Evolutionary conservation across 2,113 vertebrate species (phyloP).

Genomic region (Psettodes erumei): DNA sequence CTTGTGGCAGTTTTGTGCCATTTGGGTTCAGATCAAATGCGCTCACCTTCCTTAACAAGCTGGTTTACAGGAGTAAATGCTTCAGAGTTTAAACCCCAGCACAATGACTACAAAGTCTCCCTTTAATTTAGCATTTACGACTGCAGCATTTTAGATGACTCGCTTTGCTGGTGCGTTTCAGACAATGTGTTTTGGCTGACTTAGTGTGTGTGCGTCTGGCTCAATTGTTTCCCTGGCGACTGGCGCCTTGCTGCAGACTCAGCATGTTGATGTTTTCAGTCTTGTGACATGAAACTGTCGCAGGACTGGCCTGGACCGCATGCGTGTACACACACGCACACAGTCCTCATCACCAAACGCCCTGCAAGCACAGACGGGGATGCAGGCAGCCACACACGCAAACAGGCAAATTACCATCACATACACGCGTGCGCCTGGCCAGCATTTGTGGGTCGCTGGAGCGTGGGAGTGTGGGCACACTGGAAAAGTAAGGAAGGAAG

Average conservation of each 20-base stretch:
- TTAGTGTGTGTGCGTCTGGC: conserved; percentile 48
- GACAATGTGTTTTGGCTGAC: conserved; percentile 67
- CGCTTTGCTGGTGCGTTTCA: conserved; percentile 65
- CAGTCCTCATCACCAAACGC: not conserved
- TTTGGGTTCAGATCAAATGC: conserved; percentile 6
- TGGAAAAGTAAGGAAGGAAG: conserved; percentile 36
- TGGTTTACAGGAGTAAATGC: conserved; percentile 25
- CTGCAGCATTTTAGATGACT: conserved; percentile 62
- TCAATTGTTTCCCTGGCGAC: conserved; percentile 74
- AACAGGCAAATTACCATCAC: conserved; percentile 24
- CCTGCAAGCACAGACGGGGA: not conserved
- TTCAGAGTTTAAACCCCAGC: conserved; percentile 28
- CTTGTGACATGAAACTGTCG: conserved; percentile 70
- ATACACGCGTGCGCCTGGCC: conserved; percentile 7
- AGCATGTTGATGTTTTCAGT: conserved; percentile 78
- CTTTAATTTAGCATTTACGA: conserved; percentile 60
- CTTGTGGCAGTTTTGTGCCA: not conserved
- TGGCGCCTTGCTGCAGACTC: conserved; percentile 75
- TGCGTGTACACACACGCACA: conserved; percentile 1
- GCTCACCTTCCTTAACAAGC: conserved; percentile 18
- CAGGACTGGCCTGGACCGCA: conserved; percentile 34
- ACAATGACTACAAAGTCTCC: conserved; percentile 14
- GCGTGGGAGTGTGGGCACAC: conserved; percentile 47
- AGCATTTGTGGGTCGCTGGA: conserved; percentile 46
- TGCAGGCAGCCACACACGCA: not conserved